phyloP scores from a whole-genome alignment of 2,113 vertebrate genomes.

The Hemichromis elongatus region DNA sequence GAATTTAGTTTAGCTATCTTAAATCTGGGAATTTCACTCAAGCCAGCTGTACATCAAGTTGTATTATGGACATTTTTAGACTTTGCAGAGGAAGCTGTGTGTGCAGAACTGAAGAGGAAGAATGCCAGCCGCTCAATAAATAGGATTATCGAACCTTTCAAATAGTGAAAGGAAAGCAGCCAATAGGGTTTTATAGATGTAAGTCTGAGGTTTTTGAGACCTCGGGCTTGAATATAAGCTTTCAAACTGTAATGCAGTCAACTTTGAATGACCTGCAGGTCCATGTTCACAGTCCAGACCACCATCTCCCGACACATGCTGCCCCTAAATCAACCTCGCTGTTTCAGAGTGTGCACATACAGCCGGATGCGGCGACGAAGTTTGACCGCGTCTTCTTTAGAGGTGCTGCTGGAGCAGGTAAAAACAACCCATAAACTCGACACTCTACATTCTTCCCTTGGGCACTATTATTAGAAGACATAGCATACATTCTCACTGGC shows the following conservation, averaged over 20 bases:
- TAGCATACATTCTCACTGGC: rapidly evolving
- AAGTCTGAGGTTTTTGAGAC: background rate
- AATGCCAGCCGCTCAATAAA: background rate
- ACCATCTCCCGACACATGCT: constrained; percentile 69
- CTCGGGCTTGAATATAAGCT: background rate
- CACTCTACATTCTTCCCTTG: rapidly evolving
- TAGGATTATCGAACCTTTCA: background rate
- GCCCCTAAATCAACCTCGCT: constrained; percentile 65
- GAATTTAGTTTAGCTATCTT: rapidly evolving
- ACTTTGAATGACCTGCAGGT: constrained; percentile 49
- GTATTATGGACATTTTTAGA: background rate
- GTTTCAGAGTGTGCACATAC: constrained; percentile 77
- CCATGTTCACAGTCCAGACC: constrained; percentile 70
- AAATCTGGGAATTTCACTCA: rapidly evolving
- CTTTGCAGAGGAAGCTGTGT: background rate
- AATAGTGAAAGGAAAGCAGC: background rate
- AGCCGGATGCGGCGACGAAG: constrained; percentile 73
- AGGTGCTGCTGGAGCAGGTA: constrained; percentile 82
- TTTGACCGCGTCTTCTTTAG: constrained; percentile 73
- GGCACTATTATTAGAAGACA: background rate
- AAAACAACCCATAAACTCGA: background rate
- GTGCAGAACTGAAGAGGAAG: background rate
- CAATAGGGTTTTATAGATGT: background rate
- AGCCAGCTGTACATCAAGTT: background rate
- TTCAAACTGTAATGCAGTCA: background rate